Conservation (phyloP, 2,797 vertebrate species). For the Phrynocephalus guinanensis region DNA sequence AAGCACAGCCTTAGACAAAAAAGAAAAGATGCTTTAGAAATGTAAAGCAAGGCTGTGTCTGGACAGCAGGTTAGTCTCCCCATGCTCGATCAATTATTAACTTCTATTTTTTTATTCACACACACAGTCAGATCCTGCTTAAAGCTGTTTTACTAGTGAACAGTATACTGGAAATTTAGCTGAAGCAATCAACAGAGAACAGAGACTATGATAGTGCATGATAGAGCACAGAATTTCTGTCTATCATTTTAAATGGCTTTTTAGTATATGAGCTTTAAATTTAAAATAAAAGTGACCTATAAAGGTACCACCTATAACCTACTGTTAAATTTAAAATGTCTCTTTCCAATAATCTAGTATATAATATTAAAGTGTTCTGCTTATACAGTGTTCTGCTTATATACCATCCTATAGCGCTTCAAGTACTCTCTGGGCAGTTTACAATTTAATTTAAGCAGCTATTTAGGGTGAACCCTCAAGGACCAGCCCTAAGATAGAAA, state of each 20-base stretch:
- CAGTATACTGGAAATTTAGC: slow-evolving; percentile 24
- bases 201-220: slow-evolving; percentile 18
- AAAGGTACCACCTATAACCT: too few relatives aligned
- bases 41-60: slow-evolving; percentile 61
- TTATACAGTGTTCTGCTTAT: too few relatives aligned
- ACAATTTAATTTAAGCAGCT: not conserved
- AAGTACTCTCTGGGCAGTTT: too few relatives aligned
- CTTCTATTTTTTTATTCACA: slow-evolving; percentile 45
- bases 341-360: not conserved
- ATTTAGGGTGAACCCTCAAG: slow-evolving; percentile 12
- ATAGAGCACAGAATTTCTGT: not conserved
- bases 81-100: slow-evolving; percentile 43
- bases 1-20: slow-evolving; percentile 59
- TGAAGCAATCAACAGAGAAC: slow-evolving; percentile 39
- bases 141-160: slow-evolving; percentile 16
- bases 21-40: slow-evolving; percentile 72
- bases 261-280: slow-evolving; percentile 18
- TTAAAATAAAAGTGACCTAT: not conserved
- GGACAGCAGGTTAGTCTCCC: slow-evolving; percentile 46
- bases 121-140: slow-evolving; percentile 24
- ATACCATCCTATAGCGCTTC: too few relatives aligned
- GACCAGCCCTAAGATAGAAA: not conserved
- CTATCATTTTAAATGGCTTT: slow-evolving; percentile 20
- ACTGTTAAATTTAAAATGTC: slow-evolving; percentile 10
- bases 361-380: too few relatives aligned